A percentile compares a stretch with the other conserved stretches of the same genome.
Evolutionary conservation across 2,113 vertebrate genomes (phyloP).

Genomic region (Tychaedon coryphoeus): DNA sequence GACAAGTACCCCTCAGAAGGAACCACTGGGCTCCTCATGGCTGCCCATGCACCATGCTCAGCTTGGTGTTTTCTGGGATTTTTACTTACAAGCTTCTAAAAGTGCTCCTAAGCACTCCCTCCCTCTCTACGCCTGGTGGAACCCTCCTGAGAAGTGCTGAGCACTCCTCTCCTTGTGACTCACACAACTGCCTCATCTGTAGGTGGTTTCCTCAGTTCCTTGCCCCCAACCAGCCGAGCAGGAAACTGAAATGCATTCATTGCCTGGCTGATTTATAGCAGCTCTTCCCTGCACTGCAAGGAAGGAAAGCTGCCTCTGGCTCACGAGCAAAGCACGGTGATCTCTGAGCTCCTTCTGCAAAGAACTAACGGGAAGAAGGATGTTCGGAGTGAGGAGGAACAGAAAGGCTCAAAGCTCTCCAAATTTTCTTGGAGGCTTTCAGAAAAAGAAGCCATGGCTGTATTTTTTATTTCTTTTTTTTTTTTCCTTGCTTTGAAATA

Average conservation of each 20-base stretch:
- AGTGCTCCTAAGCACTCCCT: not conserved
- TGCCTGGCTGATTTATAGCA: not conserved
- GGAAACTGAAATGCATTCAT: not conserved
- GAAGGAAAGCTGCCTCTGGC: not conserved
- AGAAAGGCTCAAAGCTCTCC: not conserved
- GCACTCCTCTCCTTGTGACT: not conserved
- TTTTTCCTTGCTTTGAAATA: not conserved
- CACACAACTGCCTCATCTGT: slow-evolving; percentile 24
- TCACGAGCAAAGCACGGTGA: not conserved
- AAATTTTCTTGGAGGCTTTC: not conserved
- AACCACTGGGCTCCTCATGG: not conserved
- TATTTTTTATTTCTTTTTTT: too few relatives aligned
- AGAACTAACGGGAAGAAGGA: not conserved
- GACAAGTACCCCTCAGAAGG: not conserved
- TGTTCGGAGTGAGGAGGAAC: not conserved
- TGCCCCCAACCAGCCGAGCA: not conserved
- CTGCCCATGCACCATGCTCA: not conserved
- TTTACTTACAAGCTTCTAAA: not conserved
- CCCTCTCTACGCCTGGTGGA: not conserved
- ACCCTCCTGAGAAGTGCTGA: slow-evolving; percentile 30
- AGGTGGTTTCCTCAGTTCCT: slow-evolving; percentile 52
- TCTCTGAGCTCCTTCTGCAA: slow-evolving; percentile 6
- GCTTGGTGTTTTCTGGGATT: not conserved
- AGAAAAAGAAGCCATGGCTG: not conserved
- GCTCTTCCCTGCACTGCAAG: not conserved